These are phyloP conservation scores for Poecilobothrus nobilitatus DNA, from an alignment of 2,888 invertebrate species.

Conservation along the genomic window DNA sequence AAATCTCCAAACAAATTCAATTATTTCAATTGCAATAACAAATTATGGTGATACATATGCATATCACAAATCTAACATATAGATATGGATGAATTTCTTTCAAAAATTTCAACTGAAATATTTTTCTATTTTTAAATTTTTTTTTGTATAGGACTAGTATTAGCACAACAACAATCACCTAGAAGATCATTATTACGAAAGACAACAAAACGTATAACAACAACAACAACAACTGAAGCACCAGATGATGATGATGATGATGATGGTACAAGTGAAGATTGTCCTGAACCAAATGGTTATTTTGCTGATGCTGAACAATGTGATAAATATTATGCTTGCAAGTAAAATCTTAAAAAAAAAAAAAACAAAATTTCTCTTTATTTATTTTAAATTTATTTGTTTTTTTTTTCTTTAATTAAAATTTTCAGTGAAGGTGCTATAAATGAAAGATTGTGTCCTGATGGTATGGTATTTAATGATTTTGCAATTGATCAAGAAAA, in stretches of 20 bases:
- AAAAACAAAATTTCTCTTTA: no score
- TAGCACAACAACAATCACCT: constrained; percentile 31
- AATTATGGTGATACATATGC: no score
- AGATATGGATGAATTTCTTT: no score
- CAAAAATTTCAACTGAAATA: no score
- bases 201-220: constrained; percentile 35
- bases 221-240: constrained; percentile 31
- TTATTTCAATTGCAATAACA: no score
- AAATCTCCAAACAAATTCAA: no score
- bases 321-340: constrained; percentile 79
- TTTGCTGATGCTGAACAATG: constrained; percentile 81
- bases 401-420: constrained; percentile 16
- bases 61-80: no score
- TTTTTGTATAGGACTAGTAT: constrained; percentile 34
- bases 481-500: constrained; percentile 73
- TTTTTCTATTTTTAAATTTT: constrained; percentile 10
- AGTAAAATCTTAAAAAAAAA: constrained; percentile 37
- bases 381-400: background rate
- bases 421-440: constrained; percentile 57
- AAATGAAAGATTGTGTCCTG: constrained; percentile 73
- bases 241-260: constrained; percentile 28
- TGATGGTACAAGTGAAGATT: constrained; percentile 56
- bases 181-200: constrained; percentile 31
- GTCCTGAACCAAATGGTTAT: constrained; percentile 74
- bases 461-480: constrained; percentile 86